These are phyloP conservation scores for Osmerus eperlanus DNA, from an alignment of 2,113 vertebrate genomes.

Conservation along the genomic window DNA sequence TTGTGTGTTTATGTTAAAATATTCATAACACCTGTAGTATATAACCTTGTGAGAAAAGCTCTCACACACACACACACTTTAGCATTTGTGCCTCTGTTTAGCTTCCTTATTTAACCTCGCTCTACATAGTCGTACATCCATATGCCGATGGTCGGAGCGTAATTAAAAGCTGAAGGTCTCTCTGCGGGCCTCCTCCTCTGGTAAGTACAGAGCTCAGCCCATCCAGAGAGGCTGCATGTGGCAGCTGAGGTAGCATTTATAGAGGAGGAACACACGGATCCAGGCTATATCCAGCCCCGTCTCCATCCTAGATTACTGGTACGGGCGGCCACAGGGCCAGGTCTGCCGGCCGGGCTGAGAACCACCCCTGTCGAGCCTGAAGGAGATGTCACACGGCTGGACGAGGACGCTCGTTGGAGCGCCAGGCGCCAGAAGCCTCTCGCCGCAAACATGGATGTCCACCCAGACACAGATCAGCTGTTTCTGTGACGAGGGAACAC, in stretches of 20 bases:
- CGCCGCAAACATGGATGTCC: no score
- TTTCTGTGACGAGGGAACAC: no score
- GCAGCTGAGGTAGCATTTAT: conserved; percentile 50
- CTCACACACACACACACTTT: conserved; percentile 4
- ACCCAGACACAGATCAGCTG: no score
- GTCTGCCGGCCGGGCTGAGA: not conserved
- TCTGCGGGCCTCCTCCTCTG: conserved; percentile 9
- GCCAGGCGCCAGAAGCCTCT: no score
- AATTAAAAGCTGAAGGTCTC: conserved; percentile 46
- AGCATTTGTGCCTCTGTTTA: not conserved
- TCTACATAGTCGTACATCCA: not conserved
- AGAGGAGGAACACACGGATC: conserved; percentile 21
- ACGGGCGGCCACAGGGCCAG: not conserved
- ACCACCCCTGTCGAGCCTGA: no score
- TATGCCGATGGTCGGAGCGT: conserved; percentile 22
- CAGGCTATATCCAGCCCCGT: not conserved
- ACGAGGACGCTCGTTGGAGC: no score
- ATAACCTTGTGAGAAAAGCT: not conserved
- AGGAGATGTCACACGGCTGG: no score
- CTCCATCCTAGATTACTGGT: not conserved
- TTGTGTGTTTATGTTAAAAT: no score
- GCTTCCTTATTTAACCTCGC: not conserved
- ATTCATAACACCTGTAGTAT: no score
- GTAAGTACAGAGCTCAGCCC: conserved; percentile 25
- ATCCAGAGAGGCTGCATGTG: conserved; percentile 36